Conservation (phyloP, 1,140 invertebrate species). For the Drosophila pseudoananassae region DNA sequence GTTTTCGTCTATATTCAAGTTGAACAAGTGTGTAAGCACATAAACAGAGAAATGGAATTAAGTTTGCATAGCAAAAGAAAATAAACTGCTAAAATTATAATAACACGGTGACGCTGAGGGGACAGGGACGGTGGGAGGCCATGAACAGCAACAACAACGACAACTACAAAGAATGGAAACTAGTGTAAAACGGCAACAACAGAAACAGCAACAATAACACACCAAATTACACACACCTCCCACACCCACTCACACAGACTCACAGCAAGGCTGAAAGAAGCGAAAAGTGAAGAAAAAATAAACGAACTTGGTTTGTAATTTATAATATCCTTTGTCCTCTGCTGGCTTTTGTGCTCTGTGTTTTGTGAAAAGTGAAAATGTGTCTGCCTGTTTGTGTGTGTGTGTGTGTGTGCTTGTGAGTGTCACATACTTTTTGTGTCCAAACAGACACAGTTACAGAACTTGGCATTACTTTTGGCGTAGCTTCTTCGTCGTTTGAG, state of each 20-base stretch:
- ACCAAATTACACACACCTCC: slow-evolving; percentile 27
- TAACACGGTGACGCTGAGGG: slow-evolving; percentile 48
- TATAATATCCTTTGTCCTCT: slow-evolving; percentile 77
- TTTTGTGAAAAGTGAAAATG: slow-evolving; percentile 79
- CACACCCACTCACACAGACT: slow-evolving; percentile 2
- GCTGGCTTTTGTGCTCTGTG: slow-evolving; percentile 52
- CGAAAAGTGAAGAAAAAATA: slow-evolving; percentile 25
- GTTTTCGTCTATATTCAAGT: slow-evolving; percentile 57
- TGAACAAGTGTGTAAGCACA: slow-evolving; percentile 81
- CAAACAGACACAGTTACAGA: slow-evolving; percentile 33
- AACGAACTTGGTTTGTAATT: slow-evolving; percentile 70
- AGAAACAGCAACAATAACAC: slow-evolving; percentile 47
- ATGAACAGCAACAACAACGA: slow-evolving; percentile 1
- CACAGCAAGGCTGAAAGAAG: slow-evolving; percentile 38
- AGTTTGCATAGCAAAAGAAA: slow-evolving; percentile 81
- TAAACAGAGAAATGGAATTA: slow-evolving; percentile 84
- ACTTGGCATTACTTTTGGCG: slow-evolving; percentile 42
- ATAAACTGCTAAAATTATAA: slow-evolving; percentile 82
- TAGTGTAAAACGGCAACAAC: slow-evolving; percentile 50
- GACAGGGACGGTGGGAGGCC: neutral
- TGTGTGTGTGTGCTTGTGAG: slow-evolving; percentile 50
- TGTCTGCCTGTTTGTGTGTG: slow-evolving; percentile 31
- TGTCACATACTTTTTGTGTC: slow-evolving; percentile 54
- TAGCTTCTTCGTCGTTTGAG: slow-evolving; percentile 61
- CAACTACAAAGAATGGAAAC: slow-evolving; percentile 56